Evolutionary conservation across 2,797 vertebrate genomes (phyloP), one percentile per base, ranked within the genome.

Genomic region (Pyrocephalus nanus): DNA sequence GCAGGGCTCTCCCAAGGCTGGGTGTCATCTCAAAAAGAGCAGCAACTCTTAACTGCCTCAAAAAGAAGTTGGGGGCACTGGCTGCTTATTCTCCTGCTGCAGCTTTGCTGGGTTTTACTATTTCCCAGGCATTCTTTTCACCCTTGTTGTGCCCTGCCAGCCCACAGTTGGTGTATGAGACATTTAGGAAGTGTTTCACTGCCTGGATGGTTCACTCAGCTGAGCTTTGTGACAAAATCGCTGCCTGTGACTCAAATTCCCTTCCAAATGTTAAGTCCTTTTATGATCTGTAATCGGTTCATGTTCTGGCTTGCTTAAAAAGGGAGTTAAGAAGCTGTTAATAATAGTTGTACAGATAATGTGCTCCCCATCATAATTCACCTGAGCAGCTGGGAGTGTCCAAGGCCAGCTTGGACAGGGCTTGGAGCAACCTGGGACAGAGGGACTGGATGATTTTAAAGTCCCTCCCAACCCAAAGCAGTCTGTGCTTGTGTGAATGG

Each of bases 351-450:
- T 25, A 30, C 29, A 72, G 91, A 30, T 87, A 93, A 62, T 32
- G 4, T 3, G 2, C 70, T 81, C 45, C 21, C 45, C 15, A 32
- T 51, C 11, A n/a, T 12, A n/a, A 88, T 22, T 29, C 45, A 36
- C 57, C 74, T 8, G 6, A 77, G 51, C 23, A 34, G 42, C 82
- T 91, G 85, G 21, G 23, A n/a, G 19, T 65, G 76, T 9, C 45
- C 76, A 11, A 34, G 76, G 45, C 1, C 2, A 15, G 60, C 21
- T 0, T 72, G 66, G 74, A 6, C 0, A 1, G 32, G 76, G 29
- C 23, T 53, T 80, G 76, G 76, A 51, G 67, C 23, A 20, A 0
- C 15, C 67, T 58, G 75, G 48, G 48, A 48, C 48, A 2, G 32
- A 23, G 75, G 21, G 0, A 65, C n/a, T 17, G 55, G n/a, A 26